Conservation (phyloP, 2,888 invertebrate species). For the Orthosia incerta region DNA sequence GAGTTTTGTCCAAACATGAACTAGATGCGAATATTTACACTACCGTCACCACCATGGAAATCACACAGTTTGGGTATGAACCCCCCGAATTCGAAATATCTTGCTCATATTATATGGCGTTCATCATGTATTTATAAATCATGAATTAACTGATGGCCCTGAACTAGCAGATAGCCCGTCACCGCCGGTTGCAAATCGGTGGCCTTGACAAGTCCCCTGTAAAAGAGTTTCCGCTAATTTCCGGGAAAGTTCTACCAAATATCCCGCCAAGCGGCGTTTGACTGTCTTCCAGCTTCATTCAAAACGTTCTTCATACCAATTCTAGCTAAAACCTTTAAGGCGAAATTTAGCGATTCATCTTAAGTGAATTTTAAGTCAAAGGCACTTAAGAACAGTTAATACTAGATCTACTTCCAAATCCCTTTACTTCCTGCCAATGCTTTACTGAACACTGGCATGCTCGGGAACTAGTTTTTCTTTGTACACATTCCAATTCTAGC, state of each 20-base stretch:
- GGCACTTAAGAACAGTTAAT: neutral
- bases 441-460: conserved; percentile 47
- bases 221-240: conserved; percentile 23
- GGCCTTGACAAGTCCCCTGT: conserved; percentile 15
- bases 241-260: neutral
- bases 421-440: conserved; percentile 41
- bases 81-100: neutral
- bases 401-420: conserved; percentile 18
- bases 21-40: neutral
- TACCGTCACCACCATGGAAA: neutral
- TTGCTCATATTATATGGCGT: too few species aligned
- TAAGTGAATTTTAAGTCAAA: neutral
- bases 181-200: conserved; percentile 3
- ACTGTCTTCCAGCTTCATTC: conserved; percentile 11
- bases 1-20: conserved; percentile 22
- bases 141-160: neutral
- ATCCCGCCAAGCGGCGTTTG: conserved; percentile 3
- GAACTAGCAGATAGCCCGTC: conserved; percentile 2
- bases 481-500: neutral
- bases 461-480: neutral
- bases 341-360: neutral
- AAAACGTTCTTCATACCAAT: conserved; percentile 5
- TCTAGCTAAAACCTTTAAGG: neutral
- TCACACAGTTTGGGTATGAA: neutral
- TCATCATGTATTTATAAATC: neutral